A percentile compares a stretch with the other conserved stretches of the same genome.
Evolutionary conservation across 2,888 invertebrate species (phyloP).

Genomic region (Incurvaria masculella): DNA sequence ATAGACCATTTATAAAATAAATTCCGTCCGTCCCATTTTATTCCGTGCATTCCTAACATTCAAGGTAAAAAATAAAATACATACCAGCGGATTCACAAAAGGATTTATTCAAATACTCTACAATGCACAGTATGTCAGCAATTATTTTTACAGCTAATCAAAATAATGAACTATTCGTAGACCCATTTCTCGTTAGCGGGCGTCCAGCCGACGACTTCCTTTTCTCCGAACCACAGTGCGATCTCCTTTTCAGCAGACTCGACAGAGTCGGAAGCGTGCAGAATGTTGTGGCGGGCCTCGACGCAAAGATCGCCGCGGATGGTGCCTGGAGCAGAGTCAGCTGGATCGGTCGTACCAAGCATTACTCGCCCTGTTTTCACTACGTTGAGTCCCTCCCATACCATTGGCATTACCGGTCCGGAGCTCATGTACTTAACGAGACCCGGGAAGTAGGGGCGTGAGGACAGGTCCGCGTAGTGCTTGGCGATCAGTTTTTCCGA

Average conservation of each 20-base stretch:
- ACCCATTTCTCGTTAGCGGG: slow-evolving; percentile 84
- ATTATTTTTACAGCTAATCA: no score
- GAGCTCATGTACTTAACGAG: slow-evolving; percentile 94
- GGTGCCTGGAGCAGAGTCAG: slow-evolving; percentile 92
- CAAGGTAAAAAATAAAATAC: no score
- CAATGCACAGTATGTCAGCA: no score
- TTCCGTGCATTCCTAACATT: no score
- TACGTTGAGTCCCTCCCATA: slow-evolving; percentile 94
- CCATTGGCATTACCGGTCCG: slow-evolving; percentile 93
- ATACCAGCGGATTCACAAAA: no score
- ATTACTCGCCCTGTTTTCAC: slow-evolving; percentile 95
- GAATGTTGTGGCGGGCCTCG: slow-evolving; percentile 94
- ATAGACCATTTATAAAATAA: no score
- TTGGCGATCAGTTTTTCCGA: slow-evolving; percentile 80
- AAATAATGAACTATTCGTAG: slow-evolving; percentile 74
- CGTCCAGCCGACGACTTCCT: slow-evolving; percentile 80
- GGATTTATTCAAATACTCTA: no score
- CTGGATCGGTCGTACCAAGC: slow-evolving; percentile 97
- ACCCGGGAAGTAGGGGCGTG: slow-evolving; percentile 91
- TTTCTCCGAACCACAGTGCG: slow-evolving; percentile 89
- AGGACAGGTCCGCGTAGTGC: slow-evolving; percentile 91
- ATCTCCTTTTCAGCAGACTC: slow-evolving; percentile 97
- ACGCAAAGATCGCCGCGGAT: slow-evolving; percentile 97
- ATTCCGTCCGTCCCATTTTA: no score
- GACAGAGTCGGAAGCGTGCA: slow-evolving; percentile 96